Evolutionary conservation across 2,113 vertebrate species (phyloP), one percentile per base, ranked within the genome.

Genomic region (Dasyprocta punctata): DNA sequence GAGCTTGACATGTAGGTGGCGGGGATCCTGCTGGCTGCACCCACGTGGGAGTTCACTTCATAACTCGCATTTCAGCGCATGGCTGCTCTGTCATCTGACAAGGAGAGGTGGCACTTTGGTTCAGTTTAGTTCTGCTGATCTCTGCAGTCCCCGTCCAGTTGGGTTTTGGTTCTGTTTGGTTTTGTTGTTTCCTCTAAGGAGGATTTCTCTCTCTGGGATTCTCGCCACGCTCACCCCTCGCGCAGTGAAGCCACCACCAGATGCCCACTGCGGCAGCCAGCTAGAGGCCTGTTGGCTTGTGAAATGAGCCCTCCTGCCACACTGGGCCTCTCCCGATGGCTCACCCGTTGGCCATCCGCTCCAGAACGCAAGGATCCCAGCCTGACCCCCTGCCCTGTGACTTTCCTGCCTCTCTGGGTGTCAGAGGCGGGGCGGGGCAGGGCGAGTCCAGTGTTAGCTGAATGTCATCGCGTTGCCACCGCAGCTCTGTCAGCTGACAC

Each of bases 281-380:
- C 96, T 87, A 88, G 96, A 98, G 98, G 93, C 96, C 96, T 97
- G 96, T 92, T 97, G 97, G 97, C 97, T 97, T 97, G 97, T 96
- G 97, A 97, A 97, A 97, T 98, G 98, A 98, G 97, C 97, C 97
- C 98, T 98, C 97, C 96, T 95, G 98, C 97, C 97, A 96, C 87
- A 95, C 65, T 0, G 61, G 96, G 96, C 96, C 96, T 98, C 96
- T 84, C 87, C 95, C 33, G 87, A 33, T 12, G 95, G 97, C 96
- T 97, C 87, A 89, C 58, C 93, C 80, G 63, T 52, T 78, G 20
- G 28, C 81, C 6, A 0, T 63, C n/a, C 17, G 22, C 10, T 19
- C 65, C 69, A 75, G 12, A 5, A 67, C 4, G 41, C 61, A 20
- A 73, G 91, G 92, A 26, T 30, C 86, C 92, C 10, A 3, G n/a